Evolutionary conservation across 2,888 invertebrate species (phyloP).

Genomic region (Hemicrepidius hirtus): DNA sequence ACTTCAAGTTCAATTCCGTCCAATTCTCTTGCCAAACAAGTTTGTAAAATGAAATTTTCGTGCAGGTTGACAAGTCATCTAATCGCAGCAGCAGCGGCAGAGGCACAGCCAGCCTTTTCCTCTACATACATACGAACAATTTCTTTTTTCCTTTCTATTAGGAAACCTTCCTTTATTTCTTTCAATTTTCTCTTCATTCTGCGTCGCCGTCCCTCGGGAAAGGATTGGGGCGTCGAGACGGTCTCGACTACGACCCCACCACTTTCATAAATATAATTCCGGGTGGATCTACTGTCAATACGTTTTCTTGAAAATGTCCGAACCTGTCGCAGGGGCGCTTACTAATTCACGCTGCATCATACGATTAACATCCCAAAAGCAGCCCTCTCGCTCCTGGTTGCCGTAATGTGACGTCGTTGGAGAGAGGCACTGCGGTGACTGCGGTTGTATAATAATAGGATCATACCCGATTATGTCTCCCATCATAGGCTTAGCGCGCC

Average conservation of each 20-base stretch:
- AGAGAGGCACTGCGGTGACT: constrained; percentile 55
- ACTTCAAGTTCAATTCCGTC: constrained; percentile 73
- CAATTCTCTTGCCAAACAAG: constrained; percentile 76
- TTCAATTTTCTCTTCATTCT: constrained; percentile 75
- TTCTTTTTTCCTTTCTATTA: constrained; percentile 69
- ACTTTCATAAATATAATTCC: constrained; percentile 51
- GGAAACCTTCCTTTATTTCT: constrained; percentile 70
- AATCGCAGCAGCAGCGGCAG: constrained; percentile 69
- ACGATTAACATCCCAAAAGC: constrained; percentile 31
- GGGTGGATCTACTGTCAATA: constrained; percentile 47
- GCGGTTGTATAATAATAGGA: constrained; percentile 70
- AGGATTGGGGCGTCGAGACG: constrained; percentile 55
- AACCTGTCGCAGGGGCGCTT: constrained; percentile 19
- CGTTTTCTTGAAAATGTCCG: constrained; percentile 40
- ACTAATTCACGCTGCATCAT: constrained; percentile 26
- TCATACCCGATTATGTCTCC: constrained; percentile 70
- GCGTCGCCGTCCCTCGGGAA: constrained; percentile 67
- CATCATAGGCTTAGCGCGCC: constrained; percentile 70
- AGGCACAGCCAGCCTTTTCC: constrained; percentile 56
- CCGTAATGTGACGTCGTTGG: constrained; percentile 41
- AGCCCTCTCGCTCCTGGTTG: constrained; percentile 29
- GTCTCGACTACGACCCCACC: constrained; percentile 48
- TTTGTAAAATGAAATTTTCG: constrained; percentile 77
- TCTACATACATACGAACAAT: constrained; percentile 68
- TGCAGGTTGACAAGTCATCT: constrained; percentile 76